These are phyloP conservation scores for Junco hyemalis DNA, from an alignment of 2,113 vertebrate genomes.

Conservation along the genomic window DNA sequence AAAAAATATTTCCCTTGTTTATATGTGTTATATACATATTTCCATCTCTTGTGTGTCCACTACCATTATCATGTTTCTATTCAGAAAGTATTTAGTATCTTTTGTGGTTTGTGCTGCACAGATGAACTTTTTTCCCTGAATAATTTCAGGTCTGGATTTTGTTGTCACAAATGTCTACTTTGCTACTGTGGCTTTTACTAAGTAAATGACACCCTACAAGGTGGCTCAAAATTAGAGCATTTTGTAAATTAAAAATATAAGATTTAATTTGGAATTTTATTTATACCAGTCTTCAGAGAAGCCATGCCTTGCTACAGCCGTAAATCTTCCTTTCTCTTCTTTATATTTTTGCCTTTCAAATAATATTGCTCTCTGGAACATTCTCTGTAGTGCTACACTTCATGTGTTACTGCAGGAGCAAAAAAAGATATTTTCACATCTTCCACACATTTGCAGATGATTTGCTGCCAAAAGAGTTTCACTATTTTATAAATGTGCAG, in stretches of 20 bases:
- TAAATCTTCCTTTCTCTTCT: background rate
- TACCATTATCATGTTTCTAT: background rate
- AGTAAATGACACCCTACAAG: background rate
- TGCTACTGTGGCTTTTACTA: background rate
- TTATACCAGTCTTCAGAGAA: background rate
- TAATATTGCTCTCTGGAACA: background rate
- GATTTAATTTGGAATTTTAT: background rate
- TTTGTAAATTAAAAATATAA: background rate
- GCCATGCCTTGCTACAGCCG: background rate
- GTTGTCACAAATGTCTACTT: background rate
- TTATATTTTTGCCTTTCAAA: background rate
- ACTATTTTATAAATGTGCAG: constrained; percentile 2
- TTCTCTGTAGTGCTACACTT: background rate
- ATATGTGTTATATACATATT: background rate
- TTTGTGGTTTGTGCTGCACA: background rate
- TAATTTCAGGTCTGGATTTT: background rate
- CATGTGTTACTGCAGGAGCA: constrained; percentile 5
- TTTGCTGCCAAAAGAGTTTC: constrained; percentile 1
- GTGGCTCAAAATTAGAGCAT: background rate
- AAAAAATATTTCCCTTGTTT: background rate
- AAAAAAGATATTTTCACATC: constrained; percentile 51
- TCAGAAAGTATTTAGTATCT: background rate
- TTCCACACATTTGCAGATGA: constrained; percentile 42
- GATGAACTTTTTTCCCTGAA: background rate
- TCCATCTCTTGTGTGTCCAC: background rate